Evolutionary conservation across 2,113 vertebrate species (phyloP), one percentile per base, ranked within the genome.

Genomic region (Myiopsitta monachus): DNA sequence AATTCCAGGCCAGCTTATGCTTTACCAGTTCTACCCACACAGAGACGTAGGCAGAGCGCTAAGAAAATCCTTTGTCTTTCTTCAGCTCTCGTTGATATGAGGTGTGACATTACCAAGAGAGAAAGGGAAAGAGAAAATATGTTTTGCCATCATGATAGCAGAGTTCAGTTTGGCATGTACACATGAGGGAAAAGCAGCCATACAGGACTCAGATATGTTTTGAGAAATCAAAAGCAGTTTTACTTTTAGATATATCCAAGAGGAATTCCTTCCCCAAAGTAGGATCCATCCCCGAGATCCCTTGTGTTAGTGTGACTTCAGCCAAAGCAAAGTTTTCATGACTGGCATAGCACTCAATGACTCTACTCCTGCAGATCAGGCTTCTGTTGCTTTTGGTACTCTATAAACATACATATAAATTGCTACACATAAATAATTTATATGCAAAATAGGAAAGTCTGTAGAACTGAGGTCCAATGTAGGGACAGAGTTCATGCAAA

Each of bases 341-440:
- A 62, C 72, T 88, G 57, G 21, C 36, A 14, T 19, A 94, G 52
- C 30, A 74, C 44, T 31, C 39, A 41, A 57, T 33, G 39, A 39
- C 43, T 88, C 67, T 39, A 4, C 49, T 83, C 12, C 62, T 52
- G 27, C 3, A 6, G 47, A 88, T 61, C 6, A 6, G 46, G 36
- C 57, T 90, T 88, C 67, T 95, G 88, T 80, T 95, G 44, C 14
- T 90, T 83, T 80, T 90, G 47, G 75, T 92, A 18, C 75, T 69
- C 31, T 68, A 66, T n/a, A 93, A 94, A 92, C 46, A 92, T 43
- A 83, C 43, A 79, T 44, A 82, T 52, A 76, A 95, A 91, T 90
- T 90, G 67, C 39, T 86, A 90, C 63, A 90, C 57, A 78, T 88
- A 88, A 90, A 92, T 85, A 88, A 90, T 88, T 92, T 77, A 77